A percentile compares a stretch with the other conserved stretches of the same genome.
phyloP scores from a whole-genome alignment of 2,888 invertebrate genomes.

The Plemyria rubiginata region DNA sequence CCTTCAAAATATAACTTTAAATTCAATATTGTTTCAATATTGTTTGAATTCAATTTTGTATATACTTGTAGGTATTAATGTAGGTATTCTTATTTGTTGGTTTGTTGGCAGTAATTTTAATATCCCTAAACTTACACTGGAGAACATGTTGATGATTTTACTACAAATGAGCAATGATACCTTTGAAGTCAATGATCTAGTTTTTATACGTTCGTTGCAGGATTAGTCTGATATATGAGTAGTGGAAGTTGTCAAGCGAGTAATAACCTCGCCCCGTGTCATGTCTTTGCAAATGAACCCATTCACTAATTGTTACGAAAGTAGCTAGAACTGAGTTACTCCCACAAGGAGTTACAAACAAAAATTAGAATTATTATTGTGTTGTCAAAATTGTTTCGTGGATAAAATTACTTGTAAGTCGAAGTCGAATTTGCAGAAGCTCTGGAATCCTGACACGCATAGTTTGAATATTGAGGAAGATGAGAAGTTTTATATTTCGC shows the following conservation, averaged over 20 bases:
- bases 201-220: constrained; percentile 56
- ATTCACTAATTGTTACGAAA: constrained; percentile 47
- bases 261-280: constrained; percentile 46
- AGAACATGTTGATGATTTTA: constrained; percentile 56
- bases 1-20: too few relatives aligned
- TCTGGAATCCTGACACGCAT: too few relatives aligned
- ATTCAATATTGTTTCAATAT: too few relatives aligned
- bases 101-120: neutral
- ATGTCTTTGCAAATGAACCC: constrained; percentile 43
- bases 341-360: constrained; percentile 3
- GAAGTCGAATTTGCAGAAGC: too few relatives aligned
- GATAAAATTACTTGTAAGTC: too few relatives aligned
- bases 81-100: too few relatives aligned
- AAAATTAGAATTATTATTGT: neutral
- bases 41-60: too few relatives aligned
- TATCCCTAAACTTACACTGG: constrained; percentile 49
- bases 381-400: too few relatives aligned
- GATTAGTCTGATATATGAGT: constrained; percentile 48
- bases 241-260: constrained; percentile 55
- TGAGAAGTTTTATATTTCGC: too few relatives aligned
- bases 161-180: constrained; percentile 53
- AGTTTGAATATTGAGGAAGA: too few relatives aligned
- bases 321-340: constrained; percentile 13
- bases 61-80: too few relatives aligned
- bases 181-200: constrained; percentile 43